Evolutionary conservation across 1,140 invertebrate species (phyloP).

Genomic region (Papilio helenus): DNA sequence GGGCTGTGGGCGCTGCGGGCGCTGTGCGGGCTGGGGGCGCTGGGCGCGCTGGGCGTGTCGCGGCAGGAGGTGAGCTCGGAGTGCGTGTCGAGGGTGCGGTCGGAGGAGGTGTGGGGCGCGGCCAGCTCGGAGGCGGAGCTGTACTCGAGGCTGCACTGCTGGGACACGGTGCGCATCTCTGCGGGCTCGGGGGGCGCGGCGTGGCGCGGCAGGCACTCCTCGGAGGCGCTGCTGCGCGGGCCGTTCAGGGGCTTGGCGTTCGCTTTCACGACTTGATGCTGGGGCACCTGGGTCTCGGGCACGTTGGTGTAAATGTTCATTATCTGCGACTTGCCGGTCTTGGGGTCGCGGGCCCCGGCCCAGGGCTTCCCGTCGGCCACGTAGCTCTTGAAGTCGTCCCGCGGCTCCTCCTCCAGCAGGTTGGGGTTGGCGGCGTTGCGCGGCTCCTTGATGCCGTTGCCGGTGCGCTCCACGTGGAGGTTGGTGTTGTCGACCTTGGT

Average conservation of each 20-base stretch:
- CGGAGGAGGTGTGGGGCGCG: slow-evolving; percentile 78
- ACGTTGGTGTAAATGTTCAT: slow-evolving; percentile 90
- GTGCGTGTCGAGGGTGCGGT: slow-evolving; percentile 80
- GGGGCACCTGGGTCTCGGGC: slow-evolving; percentile 86
- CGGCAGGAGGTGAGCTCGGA: slow-evolving; percentile 80
- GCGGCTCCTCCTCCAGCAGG: slow-evolving; percentile 84
- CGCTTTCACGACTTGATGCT: slow-evolving; percentile 83
- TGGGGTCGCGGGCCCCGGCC: slow-evolving; percentile 70
- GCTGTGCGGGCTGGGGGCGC: slow-evolving; percentile 73
- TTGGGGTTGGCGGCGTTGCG: slow-evolving; percentile 83
- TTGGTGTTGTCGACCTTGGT: slow-evolving; percentile 92
- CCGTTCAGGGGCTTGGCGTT: slow-evolving; percentile 68
- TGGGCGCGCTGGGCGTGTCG: slow-evolving; percentile 80
- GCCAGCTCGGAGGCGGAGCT: slow-evolving; percentile 78
- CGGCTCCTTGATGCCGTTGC: slow-evolving; percentile 81
- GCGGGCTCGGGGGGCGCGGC: slow-evolving; percentile 62
- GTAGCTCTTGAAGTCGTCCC: slow-evolving; percentile 80
- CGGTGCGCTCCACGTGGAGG: slow-evolving; percentile 86
- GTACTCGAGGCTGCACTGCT: slow-evolving; percentile 81
- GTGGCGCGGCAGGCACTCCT: slow-evolving; percentile 75
- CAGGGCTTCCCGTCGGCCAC: slow-evolving; percentile 65
- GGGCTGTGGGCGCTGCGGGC: slow-evolving; percentile 41
- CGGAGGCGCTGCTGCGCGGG: slow-evolving; percentile 72
- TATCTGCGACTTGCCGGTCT: slow-evolving; percentile 82
- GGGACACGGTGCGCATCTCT: slow-evolving; percentile 80